Evolutionary conservation across 2,888 invertebrate genomes (phyloP), one percentile per base, ranked within the genome.

Genomic region (Trichacis sp.): DNA sequence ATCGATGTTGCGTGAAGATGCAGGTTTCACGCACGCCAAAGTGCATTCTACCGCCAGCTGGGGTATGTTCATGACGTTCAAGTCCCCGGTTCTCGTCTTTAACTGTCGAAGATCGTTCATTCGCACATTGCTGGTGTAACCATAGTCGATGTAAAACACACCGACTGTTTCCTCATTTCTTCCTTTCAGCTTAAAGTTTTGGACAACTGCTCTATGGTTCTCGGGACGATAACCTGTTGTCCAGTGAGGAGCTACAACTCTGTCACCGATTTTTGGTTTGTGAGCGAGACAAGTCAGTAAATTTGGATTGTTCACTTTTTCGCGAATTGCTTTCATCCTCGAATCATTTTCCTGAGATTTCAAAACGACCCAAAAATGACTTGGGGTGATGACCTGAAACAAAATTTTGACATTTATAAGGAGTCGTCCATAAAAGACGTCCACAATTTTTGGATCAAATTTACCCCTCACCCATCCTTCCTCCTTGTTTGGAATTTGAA

Each of bases 81-180:
- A 47, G 1, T 42, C 52, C 2, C 43, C 24, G 8, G n/a, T n/a
- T n/a, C n/a, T n/a, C n/a, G 24, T 5, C 1, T 61, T 50, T 1
- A 80, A 72, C 0, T 73, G 65, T 1, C 77, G 83, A 18, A 88
- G 70, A 12, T 83, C 77, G 51, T 86, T 87, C 36, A 91, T 71
- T 51, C 81, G 75, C 20, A 91, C 83, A 42, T 85, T 84, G 46
- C 85, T 82, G 11, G 81, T 85, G 72, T 89, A 89, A 12, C 97
- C 96, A 81, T 88, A 92, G 85, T 97, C 97, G 46, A 96, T 89
- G 79, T 91, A 95, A 52, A 89, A 87, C 2, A 95, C 89, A 89
- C 92, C 81, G 0, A 73, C 77, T 38, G 9, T 68, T 61, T 3
- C 8, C 24, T 24, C 24, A 8, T 12, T 77, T 79, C 1, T 72